These are phyloP conservation scores for Phymanthus crucifer DNA, from an alignment of 92 coral and sea anemone species.

Conservation along the genomic window DNA sequence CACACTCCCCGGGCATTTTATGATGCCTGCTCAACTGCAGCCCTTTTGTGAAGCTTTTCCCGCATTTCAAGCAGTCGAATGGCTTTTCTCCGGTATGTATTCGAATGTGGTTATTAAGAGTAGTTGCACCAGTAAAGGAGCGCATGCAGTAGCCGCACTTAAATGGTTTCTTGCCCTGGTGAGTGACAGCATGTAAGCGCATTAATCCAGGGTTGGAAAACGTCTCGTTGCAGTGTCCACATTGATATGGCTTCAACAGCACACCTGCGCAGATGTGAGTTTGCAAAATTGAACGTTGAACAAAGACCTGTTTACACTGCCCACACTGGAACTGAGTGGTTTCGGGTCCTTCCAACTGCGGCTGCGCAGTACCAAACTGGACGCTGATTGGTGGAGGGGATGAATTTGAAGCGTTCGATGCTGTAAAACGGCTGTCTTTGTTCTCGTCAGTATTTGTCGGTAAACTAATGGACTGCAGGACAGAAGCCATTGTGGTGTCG, in stretches of 20 bases:
- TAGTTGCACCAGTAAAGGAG: slow-evolving; percentile 94
- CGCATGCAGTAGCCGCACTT: slow-evolving; percentile 99
- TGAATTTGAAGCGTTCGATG: not conserved
- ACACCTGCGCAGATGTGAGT: slow-evolving; percentile 77
- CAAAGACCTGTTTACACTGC: slow-evolving; percentile 79
- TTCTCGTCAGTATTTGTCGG: not conserved
- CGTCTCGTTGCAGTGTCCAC: slow-evolving; percentile 89
- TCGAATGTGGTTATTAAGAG: slow-evolving; percentile 94
- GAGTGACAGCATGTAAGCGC: slow-evolving; percentile 89
- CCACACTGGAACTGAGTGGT: slow-evolving; percentile 54
- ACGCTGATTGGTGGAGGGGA: not conserved
- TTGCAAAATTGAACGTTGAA: slow-evolving; percentile 76
- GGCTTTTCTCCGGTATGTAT: slow-evolving; percentile 95
- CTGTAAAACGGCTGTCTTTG: not conserved
- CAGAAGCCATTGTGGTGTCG: not conserved
- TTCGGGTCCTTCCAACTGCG: not conserved
- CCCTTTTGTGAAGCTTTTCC: slow-evolving; percentile 83
- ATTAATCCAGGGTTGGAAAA: slow-evolving; percentile 76
- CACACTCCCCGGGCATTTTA: slow-evolving; percentile 57
- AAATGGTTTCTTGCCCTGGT: slow-evolving; percentile 85
- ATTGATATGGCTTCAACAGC: slow-evolving; percentile 82
- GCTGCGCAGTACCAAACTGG: not conserved
- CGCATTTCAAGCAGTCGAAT: slow-evolving; percentile 81
- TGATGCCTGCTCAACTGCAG: slow-evolving; percentile 87
- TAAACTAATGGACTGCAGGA: not conserved